Evolutionary conservation across 92 coral and sea anemone species (phyloP).

Genomic region (Zoanthus sansibaricus): DNA sequence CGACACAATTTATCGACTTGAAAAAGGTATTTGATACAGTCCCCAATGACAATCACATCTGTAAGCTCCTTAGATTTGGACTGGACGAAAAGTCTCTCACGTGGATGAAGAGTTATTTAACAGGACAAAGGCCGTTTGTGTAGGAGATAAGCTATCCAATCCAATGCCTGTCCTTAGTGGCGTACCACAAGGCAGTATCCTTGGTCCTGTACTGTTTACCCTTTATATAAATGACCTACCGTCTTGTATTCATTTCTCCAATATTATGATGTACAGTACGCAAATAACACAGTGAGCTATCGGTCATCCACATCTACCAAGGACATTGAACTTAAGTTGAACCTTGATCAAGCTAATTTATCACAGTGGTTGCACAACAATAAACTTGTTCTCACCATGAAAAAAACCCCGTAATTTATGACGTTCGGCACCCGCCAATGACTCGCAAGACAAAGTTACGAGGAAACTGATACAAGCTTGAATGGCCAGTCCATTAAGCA

Average conservation of each 20-base stretch:
- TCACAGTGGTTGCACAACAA: not conserved
- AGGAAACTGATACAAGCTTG: constrained; percentile 18
- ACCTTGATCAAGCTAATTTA: not conserved
- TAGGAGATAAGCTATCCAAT: constrained; percentile 5
- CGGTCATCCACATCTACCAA: constrained; percentile 26
- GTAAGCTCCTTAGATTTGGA: constrained; percentile 30
- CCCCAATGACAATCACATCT: constrained; percentile 19
- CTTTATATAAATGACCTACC: constrained; percentile 22
- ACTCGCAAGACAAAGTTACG: constrained; percentile 1
- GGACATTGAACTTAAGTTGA: constrained; percentile 35
- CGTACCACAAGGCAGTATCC: not conserved
- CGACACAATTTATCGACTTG: constrained; percentile 37
- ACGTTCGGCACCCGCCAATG: constrained; percentile 17
- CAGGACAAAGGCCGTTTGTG: constrained; percentile 28
- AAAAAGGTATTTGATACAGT: constrained; percentile 44
- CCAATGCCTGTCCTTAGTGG: constrained; percentile 16
- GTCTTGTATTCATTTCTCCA: constrained; percentile 32
- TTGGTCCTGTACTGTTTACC: constrained; percentile 29
- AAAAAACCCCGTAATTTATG: not conserved
- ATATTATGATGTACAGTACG: constrained; percentile 38
- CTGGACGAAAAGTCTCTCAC: constrained; percentile 4
- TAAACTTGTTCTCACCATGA: constrained; percentile 4
- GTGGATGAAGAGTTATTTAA: constrained; percentile 29
- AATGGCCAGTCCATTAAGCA: constrained; percentile 25
- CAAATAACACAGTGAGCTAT: constrained; percentile 33